phyloP scores from a whole-genome alignment of 30 jellyfish, hydroid and myxozoan genomes.

The Hydractinia symbiolongicarpus region DNA sequence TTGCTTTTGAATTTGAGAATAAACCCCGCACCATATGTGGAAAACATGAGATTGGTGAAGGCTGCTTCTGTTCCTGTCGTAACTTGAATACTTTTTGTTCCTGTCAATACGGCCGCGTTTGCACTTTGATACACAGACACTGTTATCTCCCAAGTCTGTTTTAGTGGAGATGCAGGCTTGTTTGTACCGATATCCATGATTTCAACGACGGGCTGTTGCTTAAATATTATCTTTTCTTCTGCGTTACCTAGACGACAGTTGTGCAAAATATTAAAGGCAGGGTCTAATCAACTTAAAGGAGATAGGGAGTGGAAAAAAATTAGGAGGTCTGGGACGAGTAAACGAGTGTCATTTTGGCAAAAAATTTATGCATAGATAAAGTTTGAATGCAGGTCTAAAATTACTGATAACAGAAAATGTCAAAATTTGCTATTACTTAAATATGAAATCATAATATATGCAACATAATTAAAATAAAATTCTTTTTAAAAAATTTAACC shows the following conservation, averaged over 20 bases:
- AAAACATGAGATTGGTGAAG: slow-evolving; percentile 46
- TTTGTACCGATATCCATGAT: slow-evolving; percentile 70
- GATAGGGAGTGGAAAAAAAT: too few relatives aligned
- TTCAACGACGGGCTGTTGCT: slow-evolving; percentile 69
- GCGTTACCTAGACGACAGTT: slow-evolving; percentile 21
- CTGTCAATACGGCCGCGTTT: slow-evolving; percentile 36
- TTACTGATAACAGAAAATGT: too few relatives aligned
- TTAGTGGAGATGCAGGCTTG: slow-evolving; percentile 49
- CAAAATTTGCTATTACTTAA: too few relatives aligned
- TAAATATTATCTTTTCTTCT: slow-evolving; percentile 56
- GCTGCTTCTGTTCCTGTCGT: slow-evolving; percentile 31
- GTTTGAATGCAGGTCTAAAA: too few relatives aligned
- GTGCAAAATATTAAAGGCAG: too few relatives aligned
- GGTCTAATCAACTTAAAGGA: too few relatives aligned
- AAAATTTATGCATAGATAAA: too few relatives aligned
- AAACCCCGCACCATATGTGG: slow-evolving; percentile 70
- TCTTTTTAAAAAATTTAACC: too few relatives aligned
- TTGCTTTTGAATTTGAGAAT: slow-evolving; percentile 41
- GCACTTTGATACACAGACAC: slow-evolving; percentile 33
- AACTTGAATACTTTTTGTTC: slow-evolving; percentile 26
- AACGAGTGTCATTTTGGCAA: too few relatives aligned
- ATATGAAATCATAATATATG: too few relatives aligned
- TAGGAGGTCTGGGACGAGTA: too few relatives aligned
- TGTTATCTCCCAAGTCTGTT: slow-evolving; percentile 47
- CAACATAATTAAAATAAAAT: too few relatives aligned